Percentiles rank a stretch among this genome's conserved stretches.
These are phyloP conservation scores for Aphidius ervi DNA, from an alignment of 1,140 invertebrate species.

Conservation along the genomic window DNA sequence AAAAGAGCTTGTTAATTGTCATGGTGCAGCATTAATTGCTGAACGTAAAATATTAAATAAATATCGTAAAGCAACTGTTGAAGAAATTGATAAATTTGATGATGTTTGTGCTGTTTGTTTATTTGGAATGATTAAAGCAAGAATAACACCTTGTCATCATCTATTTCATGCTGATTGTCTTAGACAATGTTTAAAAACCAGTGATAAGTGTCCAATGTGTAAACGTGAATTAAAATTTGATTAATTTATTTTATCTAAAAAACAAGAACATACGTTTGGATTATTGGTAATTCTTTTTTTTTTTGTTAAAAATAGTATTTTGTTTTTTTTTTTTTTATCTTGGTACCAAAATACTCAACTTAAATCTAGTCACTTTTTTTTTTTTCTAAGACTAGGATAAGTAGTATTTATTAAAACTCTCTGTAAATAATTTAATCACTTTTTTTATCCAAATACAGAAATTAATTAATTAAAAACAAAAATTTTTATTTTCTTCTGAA, in stretches of 20 bases:
- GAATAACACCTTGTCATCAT: constrained; percentile 72
- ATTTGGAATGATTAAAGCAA: constrained; percentile 62
- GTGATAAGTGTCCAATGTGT: constrained; percentile 68
- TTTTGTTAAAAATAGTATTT: no score
- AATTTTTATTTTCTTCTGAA: no score
- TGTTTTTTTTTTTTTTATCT: no score
- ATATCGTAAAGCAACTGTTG: constrained; percentile 62
- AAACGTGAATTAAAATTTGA: constrained; percentile 56
- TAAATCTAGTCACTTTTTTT: no score
- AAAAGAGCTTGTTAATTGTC: constrained; percentile 59
- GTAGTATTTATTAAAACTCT: no score
- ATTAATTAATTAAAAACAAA: no score
- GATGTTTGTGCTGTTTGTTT: constrained; percentile 75
- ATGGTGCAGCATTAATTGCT: constrained; percentile 53
- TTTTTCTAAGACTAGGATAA: no score
- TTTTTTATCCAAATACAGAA: no score
- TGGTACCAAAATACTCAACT: no score
- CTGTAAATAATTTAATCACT: no score
- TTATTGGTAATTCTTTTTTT: no score
- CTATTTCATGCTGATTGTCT: constrained; percentile 74
- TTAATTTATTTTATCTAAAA: constrained; percentile 15
- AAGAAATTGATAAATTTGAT: constrained; percentile 65
- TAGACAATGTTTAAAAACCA: constrained; percentile 64
- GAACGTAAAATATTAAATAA: constrained; percentile 60
- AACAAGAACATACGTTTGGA: not conserved